Evolutionary conservation across 1,140 invertebrate species (phyloP), one percentile per base, ranked within the genome.

Genomic region (Aphaenogaster ashmeadi): DNA sequence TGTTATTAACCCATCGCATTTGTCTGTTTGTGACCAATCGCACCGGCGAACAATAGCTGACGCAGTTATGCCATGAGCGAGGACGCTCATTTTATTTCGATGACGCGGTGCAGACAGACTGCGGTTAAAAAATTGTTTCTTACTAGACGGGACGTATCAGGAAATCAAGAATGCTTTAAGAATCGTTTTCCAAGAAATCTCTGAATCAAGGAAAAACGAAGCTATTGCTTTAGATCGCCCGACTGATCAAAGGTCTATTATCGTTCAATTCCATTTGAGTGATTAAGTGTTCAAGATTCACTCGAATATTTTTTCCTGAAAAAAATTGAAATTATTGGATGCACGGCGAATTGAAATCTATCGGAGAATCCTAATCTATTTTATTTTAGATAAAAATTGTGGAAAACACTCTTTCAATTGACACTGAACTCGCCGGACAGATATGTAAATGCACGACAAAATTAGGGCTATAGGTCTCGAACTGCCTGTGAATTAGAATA

Each of bases 11-110:
- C 33, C 47, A 62, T 75, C 71, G 71, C 44, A 66, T 47, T 64
- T 18, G n/a, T 36, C 21, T 58, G 13, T 27, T 62, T 64, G 72
- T 78, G 54, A 74, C 79, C 72, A 83, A 81, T 72, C 52, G 52
- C 67, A 58, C 18, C 67, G 41, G 18, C 41, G 38, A 83, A 74
- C 69, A 83, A 60, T 83, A 74, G 67, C 41, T 74, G 80, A 74
- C 27, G 67, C 67, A 21, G 18, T 38, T 72, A 1, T 60, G 2
- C 36, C 64, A 36, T n/a, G 33, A 50, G 27, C 54, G 38, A 50
- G 18, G 18, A 66, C 15, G 47, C 38, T 74, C 54, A 83, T 83
- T 83, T 58, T 47, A 11, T n/a, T 47, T n/a, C n/a, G 36, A 66
- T 72, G 67, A 83, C 27, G 4, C 21, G 21, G 5, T 27, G 36